phyloP scores from a whole-genome alignment of 2,113 vertebrate genomes.

The Gymnobelideus leadbeateri region DNA sequence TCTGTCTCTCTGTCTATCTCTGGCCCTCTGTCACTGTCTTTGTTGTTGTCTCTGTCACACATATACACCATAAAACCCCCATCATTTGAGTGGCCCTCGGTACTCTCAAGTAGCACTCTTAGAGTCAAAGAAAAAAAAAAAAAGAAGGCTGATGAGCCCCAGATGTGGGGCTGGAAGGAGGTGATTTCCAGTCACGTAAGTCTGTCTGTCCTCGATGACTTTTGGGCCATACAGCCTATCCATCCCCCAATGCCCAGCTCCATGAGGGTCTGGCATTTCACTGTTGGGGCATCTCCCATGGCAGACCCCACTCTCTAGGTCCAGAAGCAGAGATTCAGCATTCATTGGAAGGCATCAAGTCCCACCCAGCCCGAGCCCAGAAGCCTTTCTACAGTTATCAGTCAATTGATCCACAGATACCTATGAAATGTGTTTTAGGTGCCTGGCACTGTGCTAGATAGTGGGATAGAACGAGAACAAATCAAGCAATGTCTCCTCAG shows the following conservation, averaged over 20 bases:
- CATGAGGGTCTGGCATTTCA: neutral
- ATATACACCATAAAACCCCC: too few species aligned
- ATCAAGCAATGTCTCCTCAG: neutral
- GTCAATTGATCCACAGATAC: neutral
- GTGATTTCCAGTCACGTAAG: accelerated
- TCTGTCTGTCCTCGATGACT: neutral
- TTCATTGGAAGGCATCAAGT: neutral
- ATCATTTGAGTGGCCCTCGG: neutral
- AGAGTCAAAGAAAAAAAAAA: neutral
- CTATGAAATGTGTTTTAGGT: neutral
- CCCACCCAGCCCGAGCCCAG: neutral
- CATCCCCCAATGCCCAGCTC: too few species aligned
- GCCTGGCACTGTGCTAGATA: neutral
- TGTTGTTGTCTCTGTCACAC: too few species aligned
- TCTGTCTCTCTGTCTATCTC: neutral
- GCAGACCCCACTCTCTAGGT: too few species aligned
- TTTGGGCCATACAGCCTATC: neutral
- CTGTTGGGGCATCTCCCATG: too few species aligned
- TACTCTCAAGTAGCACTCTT: too few species aligned
- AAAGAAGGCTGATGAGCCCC: too few species aligned
- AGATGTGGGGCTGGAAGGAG: neutral
- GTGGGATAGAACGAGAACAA: neutral
- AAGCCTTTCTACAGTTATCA: neutral
- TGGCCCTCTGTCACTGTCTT: neutral
- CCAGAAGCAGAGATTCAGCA: neutral